Evolutionary conservation across 2,113 vertebrate species (phyloP).

Genomic region (Elanus axillaris): DNA sequence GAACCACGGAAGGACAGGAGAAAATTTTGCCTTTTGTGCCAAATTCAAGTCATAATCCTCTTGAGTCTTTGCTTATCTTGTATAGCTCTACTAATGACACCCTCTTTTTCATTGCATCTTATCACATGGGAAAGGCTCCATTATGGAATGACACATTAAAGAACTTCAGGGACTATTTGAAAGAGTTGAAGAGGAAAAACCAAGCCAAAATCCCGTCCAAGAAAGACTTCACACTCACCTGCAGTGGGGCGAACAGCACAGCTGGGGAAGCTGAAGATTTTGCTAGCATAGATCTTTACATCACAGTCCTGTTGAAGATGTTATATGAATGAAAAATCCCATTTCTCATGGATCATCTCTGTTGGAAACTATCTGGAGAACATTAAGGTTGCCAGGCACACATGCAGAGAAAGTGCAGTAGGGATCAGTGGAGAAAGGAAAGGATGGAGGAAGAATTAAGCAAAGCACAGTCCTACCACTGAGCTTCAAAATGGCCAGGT

Average conservation of each 20-base stretch:
- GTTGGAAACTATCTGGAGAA: not conserved
- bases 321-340: not conserved
- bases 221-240: not conserved
- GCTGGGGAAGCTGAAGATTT: not conserved
- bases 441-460: not conserved
- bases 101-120: not conserved
- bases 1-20: fast-evolving
- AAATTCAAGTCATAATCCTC: not conserved
- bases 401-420: not conserved
- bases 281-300: not conserved
- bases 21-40: not conserved
- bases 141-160: not conserved
- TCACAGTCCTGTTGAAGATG: not conserved
- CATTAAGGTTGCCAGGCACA: not conserved
- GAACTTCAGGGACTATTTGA: not conserved
- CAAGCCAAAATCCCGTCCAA: not conserved
- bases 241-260: not conserved
- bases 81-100: fast-evolving
- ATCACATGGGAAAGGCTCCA: not conserved
- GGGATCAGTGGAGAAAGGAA: not conserved
- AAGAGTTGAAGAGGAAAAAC: not conserved
- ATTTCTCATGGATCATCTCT: not conserved
- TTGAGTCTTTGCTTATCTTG: not conserved
- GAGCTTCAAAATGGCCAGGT: not conserved
- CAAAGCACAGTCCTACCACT: not conserved